These are phyloP conservation scores for Ernsta delagoae DNA, from an alignment of 2,888 invertebrate species.

Conservation along the genomic window DNA sequence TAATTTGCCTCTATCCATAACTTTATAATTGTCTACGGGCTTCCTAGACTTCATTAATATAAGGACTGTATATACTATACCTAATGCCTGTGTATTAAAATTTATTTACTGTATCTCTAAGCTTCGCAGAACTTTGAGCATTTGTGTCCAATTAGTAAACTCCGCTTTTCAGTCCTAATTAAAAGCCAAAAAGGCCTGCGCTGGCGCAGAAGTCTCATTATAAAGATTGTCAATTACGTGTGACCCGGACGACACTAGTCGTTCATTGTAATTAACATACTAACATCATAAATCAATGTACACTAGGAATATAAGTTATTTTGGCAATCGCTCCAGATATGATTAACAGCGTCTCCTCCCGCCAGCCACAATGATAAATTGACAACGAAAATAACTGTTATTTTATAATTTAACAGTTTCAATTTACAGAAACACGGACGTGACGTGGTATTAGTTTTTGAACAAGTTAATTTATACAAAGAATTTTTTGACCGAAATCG, in stretches of 20 bases:
- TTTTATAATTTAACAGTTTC: conserved; percentile 57
- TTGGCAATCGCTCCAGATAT: conserved; percentile 74
- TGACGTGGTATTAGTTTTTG: conserved; percentile 43
- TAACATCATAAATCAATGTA: conserved; percentile 67
- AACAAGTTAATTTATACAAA: conserved; percentile 12
- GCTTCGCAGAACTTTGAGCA: conserved; percentile 17
- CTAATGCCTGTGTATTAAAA: not conserved
- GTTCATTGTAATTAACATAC: conserved; percentile 66
- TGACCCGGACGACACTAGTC: conserved; percentile 53
- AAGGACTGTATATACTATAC: not conserved
- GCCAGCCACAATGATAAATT: conserved; percentile 70
- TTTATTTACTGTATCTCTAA: not conserved
- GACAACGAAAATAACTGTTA: conserved; percentile 71
- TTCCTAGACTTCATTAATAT: not conserved
- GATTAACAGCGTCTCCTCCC: conserved; percentile 57
- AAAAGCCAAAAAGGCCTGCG: conserved; percentile 33
- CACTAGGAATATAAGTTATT: conserved; percentile 73
- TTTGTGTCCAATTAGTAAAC: conserved; percentile 23
- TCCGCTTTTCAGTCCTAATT: conserved; percentile 21
- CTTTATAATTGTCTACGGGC: not conserved
- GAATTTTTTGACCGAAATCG: too few relatives aligned
- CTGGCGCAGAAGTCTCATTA: conserved; percentile 40
- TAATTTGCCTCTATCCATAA: not conserved
- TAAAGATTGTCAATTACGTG: conserved; percentile 52
- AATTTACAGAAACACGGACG: conserved; percentile 44